Base-by-base conservation (phyloP, 2,797 vertebrate species). In the Chelon labrosus region DNA sequence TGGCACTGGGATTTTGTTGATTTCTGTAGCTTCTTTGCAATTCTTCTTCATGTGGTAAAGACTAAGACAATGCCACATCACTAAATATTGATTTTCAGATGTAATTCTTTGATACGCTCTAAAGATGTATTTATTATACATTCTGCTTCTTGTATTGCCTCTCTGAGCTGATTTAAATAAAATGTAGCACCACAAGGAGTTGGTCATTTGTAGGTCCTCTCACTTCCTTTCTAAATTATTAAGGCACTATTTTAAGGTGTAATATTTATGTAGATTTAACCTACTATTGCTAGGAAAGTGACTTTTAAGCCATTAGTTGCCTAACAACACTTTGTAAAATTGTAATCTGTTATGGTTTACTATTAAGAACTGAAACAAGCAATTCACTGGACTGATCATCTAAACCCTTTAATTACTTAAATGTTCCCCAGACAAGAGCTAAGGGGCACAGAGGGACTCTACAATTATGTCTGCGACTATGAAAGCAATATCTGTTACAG, bases 401-500 rank as follows among this genome's bases (percentile, higher is more conserved):
- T 22, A 55, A 9, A 57, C 46, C 17, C n/a, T 54, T 41, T 19
- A 27, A 22, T 47, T 19, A 57, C 13, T 47, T 25, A 11, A 10
- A 16, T 51, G 31, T 6, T 14, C 46, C 39, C 16, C 0, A n/a
- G 20, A 3, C 38, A 2, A 1, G 8, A 53, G 25, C 52, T 52
- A 1, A 60, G 35, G 19, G 12, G 46, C 11, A 1, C 53, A 17
- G 11, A 16, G 17, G 49, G 73, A 31, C 39, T 51, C 10, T 10
- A 22, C 37, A 31, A 12, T 50, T 51, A 68, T 38, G n/a, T 37
- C 50, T 35, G 54, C 22, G 57, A 67, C 68, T 68, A 47, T 35
- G 38, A 60, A 44, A 51, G 35, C 19, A 16, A 10, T 72, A 68
- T 87, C 64, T 67, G n/a, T 82, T 65, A 42, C 75, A 47, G 5